A percentile compares a stretch with the other conserved stretches of the same genome.
These are phyloP conservation scores for Spialia ferax DNA, from an alignment of 2,888 invertebrate species.

Conservation along the genomic window DNA sequence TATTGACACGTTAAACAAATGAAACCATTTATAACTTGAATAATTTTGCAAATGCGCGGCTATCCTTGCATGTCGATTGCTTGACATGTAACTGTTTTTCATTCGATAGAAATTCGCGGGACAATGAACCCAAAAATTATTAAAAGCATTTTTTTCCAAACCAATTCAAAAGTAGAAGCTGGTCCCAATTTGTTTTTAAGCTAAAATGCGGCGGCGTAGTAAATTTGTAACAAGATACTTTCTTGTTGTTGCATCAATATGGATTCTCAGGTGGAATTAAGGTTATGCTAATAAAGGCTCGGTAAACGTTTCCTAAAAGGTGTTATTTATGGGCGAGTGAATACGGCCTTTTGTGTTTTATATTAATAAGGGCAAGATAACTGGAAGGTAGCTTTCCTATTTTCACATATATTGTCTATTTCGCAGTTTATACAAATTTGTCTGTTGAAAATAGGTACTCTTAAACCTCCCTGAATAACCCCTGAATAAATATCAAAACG, in stretches of 20 bases:
- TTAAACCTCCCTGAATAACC: no score
- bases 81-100: no score
- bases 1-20: constrained; percentile 35
- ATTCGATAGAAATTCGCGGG: neutral
- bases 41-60: constrained; percentile 15
- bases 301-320: constrained; percentile 18
- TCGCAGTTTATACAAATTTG: no score
- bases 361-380: neutral
- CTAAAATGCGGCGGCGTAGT: constrained; percentile 3
- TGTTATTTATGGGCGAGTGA: constrained; percentile 4
- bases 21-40: constrained; percentile 32
- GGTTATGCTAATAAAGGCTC: constrained; percentile 21
- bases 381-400: neutral
- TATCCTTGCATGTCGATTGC: constrained; percentile 21
- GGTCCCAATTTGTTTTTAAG: neutral
- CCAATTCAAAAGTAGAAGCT: neutral
- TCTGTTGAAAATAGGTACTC: no score
- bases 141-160: neutral
- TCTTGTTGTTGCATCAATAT: constrained; percentile 14
- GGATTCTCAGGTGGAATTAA: constrained; percentile 29
- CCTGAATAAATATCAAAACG: neutral
- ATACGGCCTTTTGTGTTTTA: constrained; percentile 3
- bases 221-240: constrained; percentile 30
- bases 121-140: neutral
- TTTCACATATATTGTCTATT: neutral